Evolutionary conservation across 2,113 vertebrate species (phyloP).

Genomic region (Myiopsitta monachus): DNA sequence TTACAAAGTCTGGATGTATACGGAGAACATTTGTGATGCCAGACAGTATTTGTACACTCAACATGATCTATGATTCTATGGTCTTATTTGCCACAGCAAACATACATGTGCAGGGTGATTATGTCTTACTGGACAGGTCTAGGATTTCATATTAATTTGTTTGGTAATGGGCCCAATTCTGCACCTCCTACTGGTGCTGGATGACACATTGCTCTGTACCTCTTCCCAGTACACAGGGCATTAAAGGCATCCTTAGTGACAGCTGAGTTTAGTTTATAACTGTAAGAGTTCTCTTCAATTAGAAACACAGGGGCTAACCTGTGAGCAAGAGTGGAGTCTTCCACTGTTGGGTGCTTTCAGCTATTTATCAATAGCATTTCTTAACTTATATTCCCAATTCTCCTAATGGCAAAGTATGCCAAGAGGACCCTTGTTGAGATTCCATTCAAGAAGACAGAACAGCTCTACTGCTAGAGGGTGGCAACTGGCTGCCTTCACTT

Average conservation of each 20-base stretch:
- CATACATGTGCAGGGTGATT: background rate
- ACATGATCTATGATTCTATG: background rate
- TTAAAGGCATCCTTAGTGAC: background rate
- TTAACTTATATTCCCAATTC: background rate
- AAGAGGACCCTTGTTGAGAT: background rate
- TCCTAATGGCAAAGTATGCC: background rate
- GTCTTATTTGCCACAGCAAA: background rate
- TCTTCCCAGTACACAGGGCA: background rate
- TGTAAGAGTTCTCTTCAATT: background rate
- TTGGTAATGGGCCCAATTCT: background rate
- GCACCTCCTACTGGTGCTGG: background rate
- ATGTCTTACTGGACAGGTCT: rapidly evolving
- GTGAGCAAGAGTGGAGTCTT: background rate
- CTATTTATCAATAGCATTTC: background rate
- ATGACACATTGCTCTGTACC: background rate
- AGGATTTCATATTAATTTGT: background rate
- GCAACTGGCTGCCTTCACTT: background rate
- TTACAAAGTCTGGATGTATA: background rate
- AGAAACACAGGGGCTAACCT: background rate
- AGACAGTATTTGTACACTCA: background rate
- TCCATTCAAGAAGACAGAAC: background rate
- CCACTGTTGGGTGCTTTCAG: background rate
- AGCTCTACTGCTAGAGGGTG: background rate
- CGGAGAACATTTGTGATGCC: background rate
- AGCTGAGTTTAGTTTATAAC: background rate